These are phyloP conservation scores for Aleiodes sp. DNA, from an alignment of 1,140 invertebrate genomes.

Conservation along the genomic window DNA sequence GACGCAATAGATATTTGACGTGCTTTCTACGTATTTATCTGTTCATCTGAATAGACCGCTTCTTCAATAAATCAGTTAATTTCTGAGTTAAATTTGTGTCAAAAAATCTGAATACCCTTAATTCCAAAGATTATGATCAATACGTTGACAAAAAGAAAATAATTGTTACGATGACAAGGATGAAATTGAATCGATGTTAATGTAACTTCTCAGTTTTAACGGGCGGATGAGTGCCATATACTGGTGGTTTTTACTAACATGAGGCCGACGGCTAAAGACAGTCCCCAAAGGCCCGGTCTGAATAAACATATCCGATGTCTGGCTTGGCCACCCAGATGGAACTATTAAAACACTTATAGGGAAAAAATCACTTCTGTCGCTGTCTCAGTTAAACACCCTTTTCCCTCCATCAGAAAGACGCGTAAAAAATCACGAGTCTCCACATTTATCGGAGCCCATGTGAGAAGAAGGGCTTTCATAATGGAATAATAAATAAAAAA, in stretches of 20 bases:
- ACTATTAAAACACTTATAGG: constrained; percentile 62
- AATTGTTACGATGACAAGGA: constrained; percentile 19
- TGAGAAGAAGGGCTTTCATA: too few relatives aligned
- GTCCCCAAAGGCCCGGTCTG: constrained; percentile 54
- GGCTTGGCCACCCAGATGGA: constrained; percentile 59
- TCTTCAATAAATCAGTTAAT: too few relatives aligned
- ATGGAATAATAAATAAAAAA: too few relatives aligned
- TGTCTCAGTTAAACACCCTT: constrained; percentile 35
- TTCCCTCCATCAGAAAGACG: constrained; percentile 28
- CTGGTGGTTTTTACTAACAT: constrained; percentile 46
- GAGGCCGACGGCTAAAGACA: constrained; percentile 24
- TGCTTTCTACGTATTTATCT: too few relatives aligned
- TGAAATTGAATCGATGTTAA: constrained; percentile 42
- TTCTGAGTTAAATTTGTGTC: too few relatives aligned
- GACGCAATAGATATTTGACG: too few relatives aligned
- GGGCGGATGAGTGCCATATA: constrained; percentile 56
- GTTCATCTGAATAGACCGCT: too few relatives aligned
- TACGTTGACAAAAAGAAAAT: too few relatives aligned
- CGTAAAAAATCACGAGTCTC: constrained; percentile 22
- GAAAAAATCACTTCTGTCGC: constrained; percentile 52
- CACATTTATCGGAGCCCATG: too few relatives aligned
- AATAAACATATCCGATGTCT: constrained; percentile 64
- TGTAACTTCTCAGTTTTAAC: constrained; percentile 59
- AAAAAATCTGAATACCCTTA: too few relatives aligned
- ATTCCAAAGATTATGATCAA: too few relatives aligned